Base-by-base conservation (phyloP, 2,797 vertebrate species). In the Gymnopithys bicolor region DNA sequence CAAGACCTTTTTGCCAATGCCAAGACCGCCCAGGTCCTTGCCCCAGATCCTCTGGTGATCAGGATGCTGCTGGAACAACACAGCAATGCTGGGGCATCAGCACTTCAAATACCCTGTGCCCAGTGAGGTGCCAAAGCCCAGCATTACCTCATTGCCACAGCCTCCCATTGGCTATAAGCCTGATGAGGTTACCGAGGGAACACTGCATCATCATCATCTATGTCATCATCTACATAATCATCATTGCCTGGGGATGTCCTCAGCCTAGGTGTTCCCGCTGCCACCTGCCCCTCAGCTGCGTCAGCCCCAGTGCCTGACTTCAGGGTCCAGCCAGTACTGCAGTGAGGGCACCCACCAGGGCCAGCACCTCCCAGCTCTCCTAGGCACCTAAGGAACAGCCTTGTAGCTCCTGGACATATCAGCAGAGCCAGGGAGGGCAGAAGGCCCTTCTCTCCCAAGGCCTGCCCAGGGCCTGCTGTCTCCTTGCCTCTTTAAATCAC, bases 61-160 rank as follows among this genome's bases (percentile, higher is more conserved):
- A n/a, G 67, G 51, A 82, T 25, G 51, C 14, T 43, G 35, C 58
- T 45, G 49, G 80, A 52, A 45, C 41, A 91, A 67, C 39, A 53
- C 49, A 46, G 53, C 22, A 58, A 60, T 73, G 48, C 60, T 21
- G 37, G 41, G 19, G 46, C 32, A 90, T 45, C 81, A 62, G 27
- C 27, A 8, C 37, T 79, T 73, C 37, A 84, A 92, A 90, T 32
- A 39, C 14, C n/a, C 67, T 63, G 43, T 48, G 39, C 75, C 95
- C 94, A 96, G 64, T 93, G 64, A 87, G 37, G 33, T n/a, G 13
- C 46, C 53, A 41, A 73, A 91, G 46, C 45, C 69, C 27, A 41
- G 63, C 68, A 94, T 94, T 93, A 95, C 95, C 84, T 96, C 95
- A 95, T 13, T 86, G 66, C 74, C 67, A 66, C 6, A 4, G 82